Percentiles rank a stretch among this genome's conserved stretches.
Evolutionary conservation across 2,113 vertebrate genomes (phyloP).

Genomic region (Eulemur rufifrons): DNA sequence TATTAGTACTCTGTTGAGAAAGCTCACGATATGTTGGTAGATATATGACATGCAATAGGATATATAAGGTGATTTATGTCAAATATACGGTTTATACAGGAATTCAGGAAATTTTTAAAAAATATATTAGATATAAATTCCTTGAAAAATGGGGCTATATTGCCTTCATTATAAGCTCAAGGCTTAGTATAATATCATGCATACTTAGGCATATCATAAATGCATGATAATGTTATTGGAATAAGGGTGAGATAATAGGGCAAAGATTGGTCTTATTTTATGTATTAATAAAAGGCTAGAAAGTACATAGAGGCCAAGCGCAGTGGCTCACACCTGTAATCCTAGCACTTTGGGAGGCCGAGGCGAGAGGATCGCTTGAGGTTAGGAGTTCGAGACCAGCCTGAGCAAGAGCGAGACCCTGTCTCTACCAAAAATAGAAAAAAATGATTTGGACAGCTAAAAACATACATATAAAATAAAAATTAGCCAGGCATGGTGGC

Average conservation of each 20-base stretch:
- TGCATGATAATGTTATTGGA: not conserved
- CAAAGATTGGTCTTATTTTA: not conserved
- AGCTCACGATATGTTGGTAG: not conserved
- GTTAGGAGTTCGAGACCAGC: too few species aligned
- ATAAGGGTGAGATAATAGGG: not conserved
- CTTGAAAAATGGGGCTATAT: not conserved
- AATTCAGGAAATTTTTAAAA: not conserved
- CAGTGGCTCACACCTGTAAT: too few species aligned
- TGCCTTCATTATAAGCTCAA: not conserved
- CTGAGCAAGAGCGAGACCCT: too few species aligned
- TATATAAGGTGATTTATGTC: not conserved
- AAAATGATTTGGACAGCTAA: too few species aligned
- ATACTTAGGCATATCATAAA: not conserved
- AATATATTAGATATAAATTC: not conserved
- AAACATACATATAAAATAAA: too few species aligned
- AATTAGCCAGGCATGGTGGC: too few species aligned
- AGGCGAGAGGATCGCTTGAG: too few species aligned
- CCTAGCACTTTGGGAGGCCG: too few species aligned
- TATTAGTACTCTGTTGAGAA: not conserved
- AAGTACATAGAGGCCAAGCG: too few species aligned
- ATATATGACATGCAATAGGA: not conserved
- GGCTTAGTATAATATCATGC: not conserved
- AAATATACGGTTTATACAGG: not conserved
- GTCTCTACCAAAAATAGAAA: too few species aligned
- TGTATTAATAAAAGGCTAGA: not conserved